A percentile compares a stretch with the other conserved stretches of the same genome.
phyloP scores from a whole-genome alignment of 2,888 invertebrate species.

The Lottia gigantea region DNA sequence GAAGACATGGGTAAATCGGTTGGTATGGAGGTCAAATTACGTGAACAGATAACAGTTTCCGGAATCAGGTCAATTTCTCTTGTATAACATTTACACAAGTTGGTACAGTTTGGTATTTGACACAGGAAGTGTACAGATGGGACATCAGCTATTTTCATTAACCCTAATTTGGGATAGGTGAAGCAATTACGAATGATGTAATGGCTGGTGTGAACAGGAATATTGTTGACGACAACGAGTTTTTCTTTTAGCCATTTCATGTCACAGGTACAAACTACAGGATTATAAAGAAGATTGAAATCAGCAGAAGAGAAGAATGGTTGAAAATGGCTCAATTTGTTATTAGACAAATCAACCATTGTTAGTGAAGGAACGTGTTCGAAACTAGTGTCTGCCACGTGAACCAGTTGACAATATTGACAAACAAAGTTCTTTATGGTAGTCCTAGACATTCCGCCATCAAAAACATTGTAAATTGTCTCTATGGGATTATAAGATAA shows the following conservation, averaged over 20 bases:
- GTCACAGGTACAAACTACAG: constrained; percentile 20
- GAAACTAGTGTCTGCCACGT: constrained; percentile 13
- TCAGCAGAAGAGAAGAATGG: constrained; percentile 17
- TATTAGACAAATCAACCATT: constrained; percentile 18
- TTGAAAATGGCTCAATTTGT: constrained; percentile 8
- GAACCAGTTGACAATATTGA: constrained; percentile 12
- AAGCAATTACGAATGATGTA: constrained; percentile 17
- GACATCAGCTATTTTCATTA: constrained; percentile 4
- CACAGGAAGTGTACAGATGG: constrained; percentile 19
- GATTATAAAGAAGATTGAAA: constrained; percentile 18
- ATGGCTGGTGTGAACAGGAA: constrained; percentile 16
- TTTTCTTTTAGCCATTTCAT: constrained; percentile 18
- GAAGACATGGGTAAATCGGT: constrained; percentile 6
- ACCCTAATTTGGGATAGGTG: constrained; percentile 6
- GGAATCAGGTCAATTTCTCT: constrained; percentile 12
- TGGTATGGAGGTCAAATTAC: constrained; percentile 13
- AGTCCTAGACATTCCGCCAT: constrained; percentile 13
- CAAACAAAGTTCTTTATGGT: constrained; percentile 16
- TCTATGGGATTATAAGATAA: constrained; percentile 23
- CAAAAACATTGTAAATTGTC: constrained; percentile 10
- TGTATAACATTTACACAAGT: constrained; percentile 23
- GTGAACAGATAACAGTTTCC: constrained; percentile 20
- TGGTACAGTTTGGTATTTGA: constrained; percentile 13
- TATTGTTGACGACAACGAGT: not conserved
- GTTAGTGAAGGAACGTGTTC: constrained; percentile 17